phyloP scores from a whole-genome alignment of 1,140 invertebrate species.

The Drosophila tropicalis region DNA sequence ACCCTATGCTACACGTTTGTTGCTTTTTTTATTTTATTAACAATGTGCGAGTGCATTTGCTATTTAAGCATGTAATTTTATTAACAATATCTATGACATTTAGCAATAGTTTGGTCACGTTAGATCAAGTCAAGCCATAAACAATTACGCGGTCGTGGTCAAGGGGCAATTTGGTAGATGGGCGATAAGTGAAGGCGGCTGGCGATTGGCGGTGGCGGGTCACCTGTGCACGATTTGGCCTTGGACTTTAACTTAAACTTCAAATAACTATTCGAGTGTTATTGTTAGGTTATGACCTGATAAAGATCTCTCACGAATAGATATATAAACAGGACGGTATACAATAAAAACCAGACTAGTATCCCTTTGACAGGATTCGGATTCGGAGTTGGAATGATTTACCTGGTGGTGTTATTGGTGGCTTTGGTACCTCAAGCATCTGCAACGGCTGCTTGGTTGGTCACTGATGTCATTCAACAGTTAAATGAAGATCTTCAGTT shows the following conservation, averaged over 20 bases:
- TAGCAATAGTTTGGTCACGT: slow-evolving; percentile 64
- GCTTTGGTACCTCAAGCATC: background rate
- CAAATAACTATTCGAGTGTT: slow-evolving; percentile 42
- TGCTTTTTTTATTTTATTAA: slow-evolving; percentile 13
- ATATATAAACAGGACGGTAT: background rate
- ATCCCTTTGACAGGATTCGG: slow-evolving; percentile 1
- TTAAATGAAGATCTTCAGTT: slow-evolving; percentile 22
- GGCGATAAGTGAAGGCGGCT: slow-evolving; percentile 35
- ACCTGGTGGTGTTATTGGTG: background rate
- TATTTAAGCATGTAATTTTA: slow-evolving; percentile 23
- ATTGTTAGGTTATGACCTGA: slow-evolving; percentile 33
- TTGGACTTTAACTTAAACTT: slow-evolving; percentile 40
- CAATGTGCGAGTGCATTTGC: slow-evolving; percentile 39
- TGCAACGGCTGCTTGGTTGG: slow-evolving; percentile 1
- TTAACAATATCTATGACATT: slow-evolving; percentile 46
- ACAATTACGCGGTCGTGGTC: slow-evolving; percentile 59
- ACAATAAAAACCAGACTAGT: background rate
- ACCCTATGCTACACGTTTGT: slow-evolving; percentile 8
- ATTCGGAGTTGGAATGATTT: background rate
- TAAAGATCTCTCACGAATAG: slow-evolving; percentile 30
- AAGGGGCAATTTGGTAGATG: slow-evolving; percentile 61
- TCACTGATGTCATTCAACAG: slow-evolving; percentile 21
- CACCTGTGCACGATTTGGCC: slow-evolving; percentile 30
- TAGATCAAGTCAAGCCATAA: slow-evolving; percentile 56
- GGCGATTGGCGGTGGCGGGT: slow-evolving; percentile 5